phyloP scores from a whole-genome alignment of 2,888 invertebrate genomes.

The Nasonovia ribisnigri region DNA sequence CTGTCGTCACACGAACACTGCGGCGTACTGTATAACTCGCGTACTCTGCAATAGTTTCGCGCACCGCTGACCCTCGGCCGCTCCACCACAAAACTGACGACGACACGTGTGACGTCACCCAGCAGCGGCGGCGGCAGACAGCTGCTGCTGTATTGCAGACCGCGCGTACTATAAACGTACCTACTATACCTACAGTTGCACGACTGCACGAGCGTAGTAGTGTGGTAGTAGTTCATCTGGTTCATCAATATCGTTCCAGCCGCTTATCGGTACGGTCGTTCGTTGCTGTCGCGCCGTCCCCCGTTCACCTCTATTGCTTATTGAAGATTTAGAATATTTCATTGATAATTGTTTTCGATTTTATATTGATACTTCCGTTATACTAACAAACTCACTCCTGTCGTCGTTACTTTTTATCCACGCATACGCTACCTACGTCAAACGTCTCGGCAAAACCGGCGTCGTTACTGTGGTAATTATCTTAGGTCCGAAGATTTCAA shows the following conservation, averaged over 20 bases:
- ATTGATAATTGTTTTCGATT: neutral
- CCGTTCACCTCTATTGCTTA: neutral
- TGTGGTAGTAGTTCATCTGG: too few relatives aligned
- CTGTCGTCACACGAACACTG: neutral
- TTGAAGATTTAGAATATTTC: neutral
- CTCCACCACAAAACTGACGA: neutral
- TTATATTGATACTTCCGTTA: neutral
- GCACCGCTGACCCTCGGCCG: neutral
- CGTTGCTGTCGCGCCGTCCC: neutral
- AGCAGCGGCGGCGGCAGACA: neutral
- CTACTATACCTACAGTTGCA: neutral
- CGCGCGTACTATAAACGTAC: neutral
- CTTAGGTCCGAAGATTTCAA: too few relatives aligned
- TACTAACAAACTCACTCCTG: neutral
- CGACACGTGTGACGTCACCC: conserved; percentile 43
- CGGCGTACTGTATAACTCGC: neutral
- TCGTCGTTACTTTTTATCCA: neutral
- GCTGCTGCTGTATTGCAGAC: conserved; percentile 17
- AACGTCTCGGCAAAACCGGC: neutral
- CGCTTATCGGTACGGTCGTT: conserved; percentile 26
- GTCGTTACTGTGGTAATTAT: neutral
- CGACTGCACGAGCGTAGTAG: neutral
- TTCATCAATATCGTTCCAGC: conserved; percentile 55
- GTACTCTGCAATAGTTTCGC: neutral
- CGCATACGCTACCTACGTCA: neutral